phyloP scores from a whole-genome alignment of 2,113 vertebrate species.

The Tychaedon coryphoeus region DNA sequence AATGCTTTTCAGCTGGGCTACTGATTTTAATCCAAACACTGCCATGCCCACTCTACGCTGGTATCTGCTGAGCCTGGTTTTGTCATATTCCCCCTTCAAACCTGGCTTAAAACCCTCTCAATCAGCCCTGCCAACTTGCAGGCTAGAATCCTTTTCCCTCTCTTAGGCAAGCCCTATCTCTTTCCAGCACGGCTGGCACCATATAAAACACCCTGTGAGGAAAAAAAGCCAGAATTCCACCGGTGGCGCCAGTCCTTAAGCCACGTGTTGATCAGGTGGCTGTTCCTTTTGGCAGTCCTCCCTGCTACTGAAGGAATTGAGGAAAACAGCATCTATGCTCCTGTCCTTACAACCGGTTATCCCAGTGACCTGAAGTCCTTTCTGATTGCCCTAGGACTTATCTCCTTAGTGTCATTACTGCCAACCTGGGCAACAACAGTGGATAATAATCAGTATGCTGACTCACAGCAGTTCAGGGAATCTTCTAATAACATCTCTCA shows the following conservation, averaged over 20 bases:
- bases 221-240: not conserved
- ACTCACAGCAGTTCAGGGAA: not conserved
- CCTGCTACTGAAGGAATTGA: not conserved
- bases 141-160: not conserved
- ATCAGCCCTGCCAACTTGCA: not conserved
- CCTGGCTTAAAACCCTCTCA: not conserved
- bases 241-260: accelerated
- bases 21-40: accelerated
- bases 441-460: not conserved
- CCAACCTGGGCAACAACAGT: not conserved
- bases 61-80: not conserved
- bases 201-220: not conserved
- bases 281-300: not conserved
- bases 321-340: not conserved
- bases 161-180: not conserved
- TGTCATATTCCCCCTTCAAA: not conserved
- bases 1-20: not conserved
- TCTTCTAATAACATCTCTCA: not conserved
- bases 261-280: not conserved
- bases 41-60: not conserved
- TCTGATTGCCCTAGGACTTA: not conserved
- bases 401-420: not conserved
- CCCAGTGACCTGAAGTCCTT: not conserved
- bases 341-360: not conserved
- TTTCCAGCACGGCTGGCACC: not conserved